Evolutionary conservation across 2,888 invertebrate species (phyloP), one percentile per base, ranked within the genome.

Genomic region (Drosophila longiperda): DNA sequence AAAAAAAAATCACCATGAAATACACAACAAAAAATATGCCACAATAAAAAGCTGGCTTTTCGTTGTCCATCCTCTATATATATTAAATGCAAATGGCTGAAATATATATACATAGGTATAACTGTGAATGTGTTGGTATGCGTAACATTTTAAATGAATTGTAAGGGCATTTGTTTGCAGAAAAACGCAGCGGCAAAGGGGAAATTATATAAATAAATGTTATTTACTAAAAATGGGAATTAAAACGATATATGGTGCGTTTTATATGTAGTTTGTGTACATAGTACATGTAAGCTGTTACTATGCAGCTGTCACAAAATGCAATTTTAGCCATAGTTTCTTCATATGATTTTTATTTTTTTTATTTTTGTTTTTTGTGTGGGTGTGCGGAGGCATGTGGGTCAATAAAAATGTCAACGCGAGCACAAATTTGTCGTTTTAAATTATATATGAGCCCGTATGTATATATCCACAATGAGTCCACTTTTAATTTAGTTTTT

Each of bases 111-210:
- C 66, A 49, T 70, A 34, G 54, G 33, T 60, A 2, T 29, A 8
- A 4, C 8, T 53, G 52, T 65, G 15, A 67, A 20, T 65, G 57
- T 70, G 71, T 29, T 5, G 45, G 50, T 58, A 48, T 36, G 54
- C 62, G 78, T 81, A 80, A 73, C 75, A 82, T 83, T 88, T 86
- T 80, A 86, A 85, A 85, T 88, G 88, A 86, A 88, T 88, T 86
- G 82, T 79, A 87, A 74, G 74, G 79, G 59, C 77, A 83, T 75
- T 87, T 85, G 77, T 82, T 87, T 83, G 83, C 66, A 62, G 57
- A 73, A 66, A 81, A 83, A 77, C 63, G 63, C 77, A 62, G 64
- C 61, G 60, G 68, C 83, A 73, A 83, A 83, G 69, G 77, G 71
- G 66, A 84, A 88, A 86, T 88, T 76, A 86, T 83, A 86, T 82